These are phyloP conservation scores for Tenthredo distinguenda DNA, from an alignment of 2,888 invertebrate genomes.

Conservation along the genomic window DNA sequence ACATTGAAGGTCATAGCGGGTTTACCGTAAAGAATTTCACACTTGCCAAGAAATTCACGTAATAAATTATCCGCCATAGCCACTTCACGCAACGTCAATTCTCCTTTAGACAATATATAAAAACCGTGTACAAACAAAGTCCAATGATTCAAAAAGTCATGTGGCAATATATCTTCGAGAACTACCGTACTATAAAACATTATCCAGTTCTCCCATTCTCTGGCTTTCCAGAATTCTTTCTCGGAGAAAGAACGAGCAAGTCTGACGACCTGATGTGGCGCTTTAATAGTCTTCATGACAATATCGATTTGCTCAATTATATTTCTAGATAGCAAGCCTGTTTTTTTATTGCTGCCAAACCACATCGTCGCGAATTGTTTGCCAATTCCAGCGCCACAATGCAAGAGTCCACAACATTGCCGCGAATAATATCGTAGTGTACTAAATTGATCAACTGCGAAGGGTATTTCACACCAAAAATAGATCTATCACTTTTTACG, in stretches of 20 bases:
- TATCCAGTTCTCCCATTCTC: not conserved
- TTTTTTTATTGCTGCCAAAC: not conserved
- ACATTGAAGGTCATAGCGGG: not conserved
- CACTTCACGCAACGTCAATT: not conserved
- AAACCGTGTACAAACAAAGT: not conserved
- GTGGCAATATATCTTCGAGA: constrained; percentile 21
- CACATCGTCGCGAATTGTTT: not conserved
- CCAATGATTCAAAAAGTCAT: not conserved
- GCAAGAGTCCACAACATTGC: not conserved
- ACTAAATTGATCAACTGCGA: not conserved
- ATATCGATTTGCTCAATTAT: not conserved
- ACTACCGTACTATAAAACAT: constrained; percentile 37
- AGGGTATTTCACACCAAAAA: not conserved
- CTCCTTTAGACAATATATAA: not conserved
- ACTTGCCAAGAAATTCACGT: not conserved
- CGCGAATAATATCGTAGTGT: not conserved
- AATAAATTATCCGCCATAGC: not conserved
- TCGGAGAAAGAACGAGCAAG: constrained; percentile 7
- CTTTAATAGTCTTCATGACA: constrained; percentile 28
- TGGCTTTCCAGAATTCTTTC: not conserved
- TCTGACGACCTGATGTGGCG: constrained; percentile 40
- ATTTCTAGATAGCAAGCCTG: not conserved
- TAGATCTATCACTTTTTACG: not conserved
- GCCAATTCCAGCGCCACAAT: not conserved
- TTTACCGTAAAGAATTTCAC: not conserved